Percentiles rank a stretch among this genome's conserved stretches.
Conservation (phyloP, 1,140 invertebrate genomes). For the Bombus consobrinus region DNA sequence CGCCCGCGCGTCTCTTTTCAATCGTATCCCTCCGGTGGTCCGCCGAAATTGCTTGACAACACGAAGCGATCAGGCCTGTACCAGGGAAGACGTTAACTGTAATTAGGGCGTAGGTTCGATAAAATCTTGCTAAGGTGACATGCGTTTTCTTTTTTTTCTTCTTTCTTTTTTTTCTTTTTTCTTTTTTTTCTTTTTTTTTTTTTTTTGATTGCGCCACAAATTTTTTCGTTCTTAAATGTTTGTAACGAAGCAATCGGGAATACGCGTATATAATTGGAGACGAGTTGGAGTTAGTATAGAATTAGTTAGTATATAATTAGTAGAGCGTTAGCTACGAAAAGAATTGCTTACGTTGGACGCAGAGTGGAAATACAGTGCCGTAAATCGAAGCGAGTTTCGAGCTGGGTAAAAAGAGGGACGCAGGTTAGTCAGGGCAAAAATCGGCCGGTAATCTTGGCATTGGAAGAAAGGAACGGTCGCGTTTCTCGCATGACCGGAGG, state of each 20-base stretch:
- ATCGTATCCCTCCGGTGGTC: not conserved
- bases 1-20: slow-evolving; percentile 9
- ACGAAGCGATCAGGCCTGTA: not conserved
- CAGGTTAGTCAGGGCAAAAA: no score
- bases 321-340: no score
- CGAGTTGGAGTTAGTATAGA: no score
- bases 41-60: not conserved
- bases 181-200: accelerated
- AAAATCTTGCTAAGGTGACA: not conserved
- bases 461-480: slow-evolving; percentile 3
- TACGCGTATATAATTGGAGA: not conserved
- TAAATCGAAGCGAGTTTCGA: not conserved
- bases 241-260: not conserved
- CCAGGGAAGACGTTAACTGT: not conserved
- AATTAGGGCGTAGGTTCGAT: not conserved
- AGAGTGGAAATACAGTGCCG: not conserved
- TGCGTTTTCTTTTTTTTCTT: not conserved
- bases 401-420: not conserved
- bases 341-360: no score
- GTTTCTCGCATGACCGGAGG: slow-evolving; percentile 16
- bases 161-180: no score
- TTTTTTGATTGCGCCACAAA: not conserved
- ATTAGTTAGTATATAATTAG: no score
- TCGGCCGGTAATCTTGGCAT: not conserved
- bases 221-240: not conserved